Conservation (phyloP, 2,113 vertebrate genomes). For the Anguilla rostrata region DNA sequence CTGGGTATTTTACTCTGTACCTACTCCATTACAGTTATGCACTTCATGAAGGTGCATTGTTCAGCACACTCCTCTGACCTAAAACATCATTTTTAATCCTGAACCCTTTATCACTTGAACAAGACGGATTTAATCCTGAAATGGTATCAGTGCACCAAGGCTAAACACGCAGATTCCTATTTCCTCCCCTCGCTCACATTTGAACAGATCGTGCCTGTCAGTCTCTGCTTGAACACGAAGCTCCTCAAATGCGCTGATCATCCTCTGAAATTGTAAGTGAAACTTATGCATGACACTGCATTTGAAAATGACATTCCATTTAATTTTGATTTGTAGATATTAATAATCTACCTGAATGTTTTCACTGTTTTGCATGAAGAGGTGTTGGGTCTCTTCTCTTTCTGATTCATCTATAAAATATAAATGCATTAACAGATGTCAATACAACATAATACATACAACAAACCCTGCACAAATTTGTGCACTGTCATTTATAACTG, state of each 20-base stretch:
- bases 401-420: slow-evolving; percentile 82
- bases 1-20: no score
- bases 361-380: slow-evolving; percentile 77
- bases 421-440: slow-evolving; percentile 3
- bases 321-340: neutral
- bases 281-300: neutral
- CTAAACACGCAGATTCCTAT: neutral
- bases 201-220: slow-evolving; percentile 77
- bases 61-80: no score
- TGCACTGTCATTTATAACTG: neutral
- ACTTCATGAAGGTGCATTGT: no score
- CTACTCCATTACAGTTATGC: no score
- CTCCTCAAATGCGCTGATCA: slow-evolving; percentile 80
- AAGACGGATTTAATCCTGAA: no score
- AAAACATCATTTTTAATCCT: no score
- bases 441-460: no score
- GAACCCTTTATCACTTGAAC: no score
- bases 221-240: slow-evolving; percentile 78
- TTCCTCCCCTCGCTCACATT: slow-evolving; percentile 60
- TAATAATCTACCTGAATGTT: slow-evolving; percentile 77
- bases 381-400: slow-evolving; percentile 82
- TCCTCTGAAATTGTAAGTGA: slow-evolving; percentile 69
- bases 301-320: neutral
- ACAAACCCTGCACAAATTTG: neutral
- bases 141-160: no score